These are phyloP conservation scores for Laspeyria flexula DNA, from an alignment of 2,888 invertebrate genomes.

Conservation along the genomic window DNA sequence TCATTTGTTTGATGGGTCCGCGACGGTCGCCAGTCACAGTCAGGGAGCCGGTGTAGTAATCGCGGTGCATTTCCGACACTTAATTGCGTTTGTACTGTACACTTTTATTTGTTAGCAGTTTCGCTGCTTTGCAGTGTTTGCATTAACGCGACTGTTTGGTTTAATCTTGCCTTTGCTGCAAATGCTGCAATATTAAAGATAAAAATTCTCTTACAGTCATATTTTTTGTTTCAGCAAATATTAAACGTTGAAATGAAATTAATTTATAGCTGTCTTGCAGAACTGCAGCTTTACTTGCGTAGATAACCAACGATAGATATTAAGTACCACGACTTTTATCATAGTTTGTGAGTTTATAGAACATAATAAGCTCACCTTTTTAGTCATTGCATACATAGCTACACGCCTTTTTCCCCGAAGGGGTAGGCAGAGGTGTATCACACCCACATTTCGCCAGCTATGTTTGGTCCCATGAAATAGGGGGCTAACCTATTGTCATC, in stretches of 20 bases:
- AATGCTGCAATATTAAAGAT: conserved; percentile 6
- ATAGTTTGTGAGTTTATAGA: no score
- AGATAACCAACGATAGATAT: no score
- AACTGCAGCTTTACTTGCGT: background rate
- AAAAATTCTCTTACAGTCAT: background rate
- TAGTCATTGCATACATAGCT: no score
- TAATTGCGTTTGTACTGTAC: conserved; percentile 17
- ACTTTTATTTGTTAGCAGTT: conserved; percentile 11
- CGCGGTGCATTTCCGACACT: conserved; percentile 20
- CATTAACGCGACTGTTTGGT: conserved; percentile 3
- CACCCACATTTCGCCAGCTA: no score
- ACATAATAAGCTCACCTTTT: no score
- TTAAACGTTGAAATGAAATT: background rate
- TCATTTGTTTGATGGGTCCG: conserved; percentile 34
- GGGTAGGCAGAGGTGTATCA: no score
- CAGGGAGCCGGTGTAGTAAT: conserved; percentile 5
- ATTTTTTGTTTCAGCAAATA: conserved; percentile 4
- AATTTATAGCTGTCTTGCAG: background rate
- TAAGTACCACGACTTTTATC: no score
- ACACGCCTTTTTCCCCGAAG: no score
- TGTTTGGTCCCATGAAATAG: no score
- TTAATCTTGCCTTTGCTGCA: background rate
- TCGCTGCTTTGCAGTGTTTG: conserved; percentile 4
- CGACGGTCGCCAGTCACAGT: conserved; percentile 5
- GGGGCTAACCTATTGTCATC: no score